Conservation (phyloP, 2,888 invertebrate species). For the Pyrochroa serraticornis region DNA sequence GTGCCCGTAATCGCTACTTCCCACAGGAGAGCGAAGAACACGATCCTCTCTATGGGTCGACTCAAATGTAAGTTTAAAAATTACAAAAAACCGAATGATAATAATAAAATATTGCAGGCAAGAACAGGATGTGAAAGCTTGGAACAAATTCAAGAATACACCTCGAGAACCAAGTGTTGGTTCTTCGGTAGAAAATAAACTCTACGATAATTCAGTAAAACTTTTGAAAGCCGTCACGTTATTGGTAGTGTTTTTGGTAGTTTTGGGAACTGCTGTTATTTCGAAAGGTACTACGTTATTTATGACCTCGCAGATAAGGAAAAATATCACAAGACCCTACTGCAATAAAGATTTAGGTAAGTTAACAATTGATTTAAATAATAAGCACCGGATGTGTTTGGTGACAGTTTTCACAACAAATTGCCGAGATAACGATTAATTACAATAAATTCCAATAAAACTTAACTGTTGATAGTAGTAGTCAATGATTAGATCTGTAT, state of each 20-base stretch:
- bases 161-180: slow-evolving; percentile 72
- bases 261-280: slow-evolving; percentile 70
- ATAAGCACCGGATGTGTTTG: too few species aligned
- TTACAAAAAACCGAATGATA: neutral
- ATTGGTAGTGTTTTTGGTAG: slow-evolving; percentile 68
- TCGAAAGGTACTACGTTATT: slow-evolving; percentile 78
- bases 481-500: neutral
- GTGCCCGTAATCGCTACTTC: neutral
- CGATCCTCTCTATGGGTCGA: slow-evolving; percentile 9
- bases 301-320: slow-evolving; percentile 73
- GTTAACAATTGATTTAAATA: too few species aligned
- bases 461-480: neutral
- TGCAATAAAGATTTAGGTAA: slow-evolving; percentile 64
- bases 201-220: slow-evolving; percentile 68
- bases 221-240: slow-evolving; percentile 73
- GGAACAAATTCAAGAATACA: slow-evolving; percentile 81
- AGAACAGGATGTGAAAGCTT: slow-evolving; percentile 51
- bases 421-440: slow-evolving; percentile 40
- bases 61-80: slow-evolving; percentile 10
- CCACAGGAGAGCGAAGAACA: slow-evolving; percentile 1
- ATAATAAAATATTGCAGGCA: slow-evolving; percentile 29
- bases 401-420: too few species aligned
- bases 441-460: neutral
- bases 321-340: slow-evolving; percentile 62
- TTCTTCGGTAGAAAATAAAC: slow-evolving; percentile 69